Evolutionary conservation across 2,888 invertebrate species (phyloP).

Genomic region (Drosophila limbata): DNA sequence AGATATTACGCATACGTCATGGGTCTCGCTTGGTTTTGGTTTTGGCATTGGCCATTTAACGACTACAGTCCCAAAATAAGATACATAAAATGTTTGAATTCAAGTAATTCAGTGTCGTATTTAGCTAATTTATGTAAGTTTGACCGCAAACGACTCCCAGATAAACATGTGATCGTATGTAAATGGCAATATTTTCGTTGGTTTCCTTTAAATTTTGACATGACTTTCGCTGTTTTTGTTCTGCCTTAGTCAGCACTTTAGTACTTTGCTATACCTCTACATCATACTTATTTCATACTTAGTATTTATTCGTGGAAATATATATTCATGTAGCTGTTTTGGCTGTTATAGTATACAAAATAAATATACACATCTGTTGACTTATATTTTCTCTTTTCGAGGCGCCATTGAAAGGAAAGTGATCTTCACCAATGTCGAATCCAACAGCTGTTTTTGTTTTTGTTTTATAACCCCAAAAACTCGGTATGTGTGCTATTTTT

Average conservation of each 20-base stretch:
- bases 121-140: conserved; percentile 29
- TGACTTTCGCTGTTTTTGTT: conserved; percentile 43
- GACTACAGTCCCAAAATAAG: conserved; percentile 26
- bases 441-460: conserved; percentile 20
- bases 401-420: conserved; percentile 18
- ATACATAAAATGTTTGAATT: conserved; percentile 20
- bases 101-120: conserved; percentile 22
- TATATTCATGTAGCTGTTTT: conserved; percentile 24
- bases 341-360: conserved; percentile 16
- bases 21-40: conserved; percentile 38
- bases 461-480: conserved; percentile 9
- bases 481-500: conserved; percentile 4
- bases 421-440: conserved; percentile 12
- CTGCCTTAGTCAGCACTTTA: conserved; percentile 52
- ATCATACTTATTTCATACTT: conserved; percentile 16
- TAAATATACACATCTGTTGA: conserved; percentile 6
- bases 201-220: conserved; percentile 28
- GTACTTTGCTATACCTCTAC: conserved; percentile 24
- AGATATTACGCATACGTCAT: conserved; percentile 74
- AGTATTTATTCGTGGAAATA: conserved; percentile 60
- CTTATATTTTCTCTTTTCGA: conserved; percentile 1
- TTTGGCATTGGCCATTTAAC: conserved; percentile 63
- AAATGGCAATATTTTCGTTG: conserved; percentile 1
- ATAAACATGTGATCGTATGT: conserved; percentile 9
- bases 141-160: neutral